phyloP scores from a whole-genome alignment of 2,888 invertebrate species.

The Ypsolopha sequella region DNA sequence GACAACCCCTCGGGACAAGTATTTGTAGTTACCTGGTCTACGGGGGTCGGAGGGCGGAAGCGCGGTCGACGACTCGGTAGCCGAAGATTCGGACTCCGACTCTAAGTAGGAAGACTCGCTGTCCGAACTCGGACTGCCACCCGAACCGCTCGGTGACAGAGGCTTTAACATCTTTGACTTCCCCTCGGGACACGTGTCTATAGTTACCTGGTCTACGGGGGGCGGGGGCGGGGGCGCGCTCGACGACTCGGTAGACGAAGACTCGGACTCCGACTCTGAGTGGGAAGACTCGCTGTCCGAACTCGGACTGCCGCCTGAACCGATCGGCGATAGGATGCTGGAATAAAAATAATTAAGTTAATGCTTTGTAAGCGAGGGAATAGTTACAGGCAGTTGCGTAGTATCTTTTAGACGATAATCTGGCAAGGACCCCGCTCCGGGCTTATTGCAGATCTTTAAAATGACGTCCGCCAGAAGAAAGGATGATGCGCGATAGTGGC shows the following conservation, averaged over 20 bases:
- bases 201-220: neutral
- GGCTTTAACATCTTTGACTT: conserved; percentile 27
- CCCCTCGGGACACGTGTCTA: too few species aligned
- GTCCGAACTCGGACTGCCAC: conserved; percentile 56
- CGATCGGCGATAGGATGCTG: conserved; percentile 59
- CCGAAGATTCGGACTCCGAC: too few species aligned
- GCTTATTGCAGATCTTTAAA: too few species aligned
- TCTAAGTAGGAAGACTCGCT: conserved; percentile 74
- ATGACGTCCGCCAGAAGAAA: too few species aligned
- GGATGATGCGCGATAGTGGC: too few species aligned
- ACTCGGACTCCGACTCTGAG: conserved; percentile 74
- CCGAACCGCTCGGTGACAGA: conserved; percentile 55
- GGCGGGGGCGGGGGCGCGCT: conserved; percentile 21
- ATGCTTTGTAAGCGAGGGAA: too few species aligned
- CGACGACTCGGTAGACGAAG: conserved; percentile 62
- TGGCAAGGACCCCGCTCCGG: too few species aligned
- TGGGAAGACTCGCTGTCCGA: conserved; percentile 72
- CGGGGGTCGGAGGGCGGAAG: conserved; percentile 21
- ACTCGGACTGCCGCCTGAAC: conserved; percentile 53
- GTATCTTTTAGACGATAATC: too few species aligned
- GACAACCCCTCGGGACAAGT: too few species aligned
- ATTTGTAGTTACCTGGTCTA: too few species aligned
- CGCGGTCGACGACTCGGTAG: conserved; percentile 43
- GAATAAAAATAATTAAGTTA: neutral
- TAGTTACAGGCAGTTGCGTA: too few species aligned